Evolutionary conservation across 2,797 vertebrate genomes (phyloP).

Genomic region (Cephalopachus bancanus): DNA sequence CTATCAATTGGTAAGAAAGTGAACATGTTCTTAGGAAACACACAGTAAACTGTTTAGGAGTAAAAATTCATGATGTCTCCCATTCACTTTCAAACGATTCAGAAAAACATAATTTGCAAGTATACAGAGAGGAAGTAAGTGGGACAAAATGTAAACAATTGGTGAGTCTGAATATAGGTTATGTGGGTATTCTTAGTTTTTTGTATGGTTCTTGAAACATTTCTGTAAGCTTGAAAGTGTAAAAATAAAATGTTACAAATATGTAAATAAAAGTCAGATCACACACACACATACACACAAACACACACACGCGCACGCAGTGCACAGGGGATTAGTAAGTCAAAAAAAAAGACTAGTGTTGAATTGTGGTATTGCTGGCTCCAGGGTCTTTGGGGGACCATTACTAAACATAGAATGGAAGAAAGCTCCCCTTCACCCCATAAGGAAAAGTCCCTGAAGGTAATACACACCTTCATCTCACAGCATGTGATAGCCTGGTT

Average conservation of each 20-base stretch:
- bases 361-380: neutral
- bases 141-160: neutral
- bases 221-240: conserved; percentile 52
- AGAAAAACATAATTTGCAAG: neutral
- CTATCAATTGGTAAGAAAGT: conserved; percentile 6
- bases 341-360: neutral
- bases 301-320: too few relatives aligned
- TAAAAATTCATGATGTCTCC: neutral
- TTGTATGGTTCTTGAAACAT: neutral
- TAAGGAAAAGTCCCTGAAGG: neutral
- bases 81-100: conserved; percentile 4
- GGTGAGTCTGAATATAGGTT: neutral
- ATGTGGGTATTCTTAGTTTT: neutral
- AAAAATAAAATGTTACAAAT: conserved; percentile 18
- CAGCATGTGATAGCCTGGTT: neutral
- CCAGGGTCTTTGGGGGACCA: neutral
- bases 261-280: neutral
- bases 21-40: neutral
- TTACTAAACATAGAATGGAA: neutral
- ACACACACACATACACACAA: too few relatives aligned
- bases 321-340: neutral
- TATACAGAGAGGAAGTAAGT: neutral
- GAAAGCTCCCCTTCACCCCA: neutral
- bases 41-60: neutral
- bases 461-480: neutral